Conservation (phyloP, 2,888 invertebrate species). For the Erpobdella octoculata region DNA sequence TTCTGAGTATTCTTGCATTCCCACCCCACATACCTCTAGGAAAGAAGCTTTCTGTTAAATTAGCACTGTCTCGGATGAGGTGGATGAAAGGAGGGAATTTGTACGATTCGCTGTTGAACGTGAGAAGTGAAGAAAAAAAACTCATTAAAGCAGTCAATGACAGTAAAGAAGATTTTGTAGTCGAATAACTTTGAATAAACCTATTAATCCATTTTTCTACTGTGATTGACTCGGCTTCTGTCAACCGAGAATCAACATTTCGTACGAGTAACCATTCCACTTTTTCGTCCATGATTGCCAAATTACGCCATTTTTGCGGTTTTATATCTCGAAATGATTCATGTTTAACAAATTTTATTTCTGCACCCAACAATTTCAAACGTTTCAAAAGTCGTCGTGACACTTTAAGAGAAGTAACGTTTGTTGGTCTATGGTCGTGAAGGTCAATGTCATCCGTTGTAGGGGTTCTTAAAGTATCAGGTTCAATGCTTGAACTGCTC, state of each 20-base stretch:
- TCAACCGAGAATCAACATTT: constrained; percentile 20
- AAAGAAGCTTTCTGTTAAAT: background rate
- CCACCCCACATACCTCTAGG: constrained; percentile 18
- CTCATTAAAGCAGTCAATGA: background rate
- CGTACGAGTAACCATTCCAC: constrained; percentile 28
- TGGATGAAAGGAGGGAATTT: background rate
- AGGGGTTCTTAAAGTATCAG: constrained; percentile 8
- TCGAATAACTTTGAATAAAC: background rate
- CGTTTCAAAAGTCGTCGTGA: constrained; percentile 23
- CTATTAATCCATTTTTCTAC: constrained; percentile 19
- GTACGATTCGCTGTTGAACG: background rate
- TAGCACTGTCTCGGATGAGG: constrained; percentile 13
- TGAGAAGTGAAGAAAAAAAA: background rate
- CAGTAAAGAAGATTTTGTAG: background rate
- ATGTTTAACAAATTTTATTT: constrained; percentile 6
- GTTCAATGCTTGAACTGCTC: constrained; percentile 21
- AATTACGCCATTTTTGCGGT: constrained; percentile 28
- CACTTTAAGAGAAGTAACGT: background rate
- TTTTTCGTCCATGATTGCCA: constrained; percentile 28
- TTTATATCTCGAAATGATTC: background rate
- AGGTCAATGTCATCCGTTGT: constrained; percentile 12
- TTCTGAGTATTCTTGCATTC: background rate
- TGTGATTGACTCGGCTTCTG: constrained; percentile 10
- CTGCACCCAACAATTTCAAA: constrained; percentile 18
- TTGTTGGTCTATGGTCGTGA: background rate